Evolutionary conservation across 2,113 vertebrate genomes (phyloP).

Genomic region (Beaufortia kweichowensis): DNA sequence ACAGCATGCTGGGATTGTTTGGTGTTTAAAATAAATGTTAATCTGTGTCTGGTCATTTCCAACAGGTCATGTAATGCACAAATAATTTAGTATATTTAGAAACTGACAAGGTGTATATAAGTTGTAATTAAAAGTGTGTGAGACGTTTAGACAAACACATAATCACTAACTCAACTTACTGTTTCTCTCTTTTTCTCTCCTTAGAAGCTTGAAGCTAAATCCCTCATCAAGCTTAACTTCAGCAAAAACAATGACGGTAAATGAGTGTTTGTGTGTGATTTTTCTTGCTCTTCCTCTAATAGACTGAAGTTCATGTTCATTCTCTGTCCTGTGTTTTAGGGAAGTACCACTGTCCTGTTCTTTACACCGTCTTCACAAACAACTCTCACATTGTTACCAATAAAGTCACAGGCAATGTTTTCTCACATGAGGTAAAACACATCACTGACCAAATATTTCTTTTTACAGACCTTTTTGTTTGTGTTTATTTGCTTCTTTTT

Average conservation of each 20-base stretch:
- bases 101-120: neutral
- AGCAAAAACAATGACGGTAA: conserved; percentile 93
- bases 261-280: conserved; percentile 26
- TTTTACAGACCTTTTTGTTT: neutral
- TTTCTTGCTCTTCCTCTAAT: conserved; percentile 3
- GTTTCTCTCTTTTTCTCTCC: conserved; percentile 34
- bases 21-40: neutral
- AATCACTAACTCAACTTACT: neutral
- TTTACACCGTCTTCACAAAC: conserved; percentile 94
- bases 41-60: neutral
- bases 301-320: neutral
- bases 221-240: conserved; percentile 91
- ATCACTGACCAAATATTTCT: no score
- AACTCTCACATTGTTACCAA: conserved; percentile 93
- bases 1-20: neutral
- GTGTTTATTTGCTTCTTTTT: no score
- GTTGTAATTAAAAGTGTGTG: neutral
- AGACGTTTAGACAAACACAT: neutral
- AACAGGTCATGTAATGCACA: neutral
- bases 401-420: conserved; percentile 93
- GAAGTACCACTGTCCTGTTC: conserved; percentile 94
- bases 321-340: conserved; percentile 68
- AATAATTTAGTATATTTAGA: neutral
- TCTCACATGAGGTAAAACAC: conserved; percentile 83
- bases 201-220: conserved; percentile 92